Evolutionary conservation across 2,888 invertebrate genomes (phyloP), one percentile per base, ranked within the genome.

Genomic region (Ptilodon capucinus): DNA sequence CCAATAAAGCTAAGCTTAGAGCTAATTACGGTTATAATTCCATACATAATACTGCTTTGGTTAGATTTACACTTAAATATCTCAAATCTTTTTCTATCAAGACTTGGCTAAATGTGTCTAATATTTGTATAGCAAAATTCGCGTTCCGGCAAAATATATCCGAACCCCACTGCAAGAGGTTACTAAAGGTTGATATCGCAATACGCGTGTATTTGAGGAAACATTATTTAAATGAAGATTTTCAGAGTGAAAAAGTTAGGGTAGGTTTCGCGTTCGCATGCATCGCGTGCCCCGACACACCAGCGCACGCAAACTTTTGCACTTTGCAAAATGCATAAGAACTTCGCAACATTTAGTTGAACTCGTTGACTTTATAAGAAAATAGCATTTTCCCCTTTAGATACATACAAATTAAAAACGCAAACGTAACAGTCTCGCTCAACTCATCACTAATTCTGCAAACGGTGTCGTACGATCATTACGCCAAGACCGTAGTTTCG

Each of bases 321-420:
- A 81, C 78, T 84, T 84, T 81, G 78, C 81, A 77, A 83, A 85
- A 84, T 84, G 82, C 80, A 81, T 79, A 81, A 78, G 79, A 85
- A 81, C 68, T 83, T 81, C 64, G 72, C 69, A 79, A 76, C 76
- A 76, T 76, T 73, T 71, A 71, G 68, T 60, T 60, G 59, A 65
- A 74, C 71, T 68, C 67, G 67, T n/a, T 66, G 71, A 72, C 61
- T 73, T 63, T 64, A 65, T 66, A 39, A 39, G 39, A 21, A n/a
- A 62, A 66, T 64, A 68, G 71, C 62, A 67, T 70, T 68, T 65
- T 64, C 59, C 47, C 57, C 54, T 54, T 51, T 68, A n/a, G n/a
- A n/a, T 69, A 55, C 61, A 48, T 44, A 59, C 53, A 62, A 66
- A 70, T 68, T 70, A 72, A 58, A 68, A 64, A 62, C 58, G 44